Percentiles rank a stretch among this genome's conserved stretches.
phyloP scores from a whole-genome alignment of 1,140 invertebrate genomes.

The Drosophila parabipectinata region DNA sequence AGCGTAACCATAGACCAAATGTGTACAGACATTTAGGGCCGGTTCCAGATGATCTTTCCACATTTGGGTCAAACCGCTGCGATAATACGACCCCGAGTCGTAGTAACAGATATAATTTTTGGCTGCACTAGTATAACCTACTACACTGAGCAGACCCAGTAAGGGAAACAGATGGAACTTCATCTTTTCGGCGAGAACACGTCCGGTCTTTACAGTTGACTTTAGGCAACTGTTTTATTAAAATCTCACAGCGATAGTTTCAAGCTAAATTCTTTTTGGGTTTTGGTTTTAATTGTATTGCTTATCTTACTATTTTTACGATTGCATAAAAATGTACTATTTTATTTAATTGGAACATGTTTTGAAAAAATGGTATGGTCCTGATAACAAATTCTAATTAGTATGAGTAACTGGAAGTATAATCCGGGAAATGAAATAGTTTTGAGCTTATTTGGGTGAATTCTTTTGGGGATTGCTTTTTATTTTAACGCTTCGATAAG shows the following conservation, averaged over 20 bases:
- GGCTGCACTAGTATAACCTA: conserved; percentile 9
- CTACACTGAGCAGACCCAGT: conserved; percentile 36
- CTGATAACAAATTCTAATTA: too few relatives aligned
- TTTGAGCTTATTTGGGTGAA: too few relatives aligned
- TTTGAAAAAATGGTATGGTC: too few relatives aligned
- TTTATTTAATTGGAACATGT: too few relatives aligned
- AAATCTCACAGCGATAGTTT: conserved; percentile 23
- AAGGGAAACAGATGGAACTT: conserved; percentile 22
- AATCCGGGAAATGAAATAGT: too few relatives aligned
- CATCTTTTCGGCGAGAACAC: conserved; percentile 39
- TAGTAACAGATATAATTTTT: conserved; percentile 68
- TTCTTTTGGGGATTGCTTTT: too few relatives aligned
- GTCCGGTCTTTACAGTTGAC: conserved; percentile 52
- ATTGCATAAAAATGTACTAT: not conserved
- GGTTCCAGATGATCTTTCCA: conserved; percentile 86
- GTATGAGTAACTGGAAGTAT: too few relatives aligned
- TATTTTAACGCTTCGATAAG: too few relatives aligned
- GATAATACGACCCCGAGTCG: conserved; percentile 60
- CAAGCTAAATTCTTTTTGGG: conserved; percentile 9
- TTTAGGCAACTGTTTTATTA: conserved; percentile 47
- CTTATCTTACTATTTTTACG: conserved; percentile 37
- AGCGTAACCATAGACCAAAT: conserved; percentile 94
- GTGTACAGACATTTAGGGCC: conserved; percentile 91
- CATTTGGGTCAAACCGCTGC: conserved; percentile 48
- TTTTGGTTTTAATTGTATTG: not conserved